Conservation (phyloP, 1,140 invertebrate species). For the Calliopsis andreniformis region DNA sequence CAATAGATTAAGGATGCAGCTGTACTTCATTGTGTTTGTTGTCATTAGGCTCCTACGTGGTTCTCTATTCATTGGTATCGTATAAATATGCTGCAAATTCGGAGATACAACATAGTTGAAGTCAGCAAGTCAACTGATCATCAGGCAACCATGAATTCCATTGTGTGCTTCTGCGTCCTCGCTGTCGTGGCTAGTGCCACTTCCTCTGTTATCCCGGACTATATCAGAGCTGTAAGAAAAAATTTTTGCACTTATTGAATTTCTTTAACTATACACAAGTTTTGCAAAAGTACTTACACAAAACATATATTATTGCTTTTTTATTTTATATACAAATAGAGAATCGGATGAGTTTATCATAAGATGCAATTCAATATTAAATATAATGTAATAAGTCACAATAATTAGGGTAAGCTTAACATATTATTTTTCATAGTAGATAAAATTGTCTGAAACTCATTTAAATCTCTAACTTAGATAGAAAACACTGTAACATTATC, state of each 20-base stretch:
- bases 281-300: no score
- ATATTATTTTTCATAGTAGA: no score
- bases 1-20: constrained; percentile 26
- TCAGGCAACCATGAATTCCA: constrained; percentile 34
- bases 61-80: background rate
- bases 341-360: no score
- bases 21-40: constrained; percentile 35
- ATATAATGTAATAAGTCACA: no score
- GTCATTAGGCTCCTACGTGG: constrained; percentile 29
- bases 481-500: no score
- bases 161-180: constrained; percentile 52
- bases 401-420: no score
- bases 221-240: constrained; percentile 19
- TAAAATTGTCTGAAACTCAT: no score
- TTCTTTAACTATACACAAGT: no score
- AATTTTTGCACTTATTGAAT: background rate
- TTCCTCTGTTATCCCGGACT: background rate
- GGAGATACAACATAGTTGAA: background rate
- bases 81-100: constrained; percentile 46
- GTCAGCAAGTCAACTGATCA: background rate
- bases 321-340: no score
- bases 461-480: no score
- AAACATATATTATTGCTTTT: no score
- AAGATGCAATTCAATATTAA: no score
- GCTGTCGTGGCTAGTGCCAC: constrained; percentile 52